Conservation (phyloP, 2,113 vertebrate species). For the Sorex fumeus region DNA sequence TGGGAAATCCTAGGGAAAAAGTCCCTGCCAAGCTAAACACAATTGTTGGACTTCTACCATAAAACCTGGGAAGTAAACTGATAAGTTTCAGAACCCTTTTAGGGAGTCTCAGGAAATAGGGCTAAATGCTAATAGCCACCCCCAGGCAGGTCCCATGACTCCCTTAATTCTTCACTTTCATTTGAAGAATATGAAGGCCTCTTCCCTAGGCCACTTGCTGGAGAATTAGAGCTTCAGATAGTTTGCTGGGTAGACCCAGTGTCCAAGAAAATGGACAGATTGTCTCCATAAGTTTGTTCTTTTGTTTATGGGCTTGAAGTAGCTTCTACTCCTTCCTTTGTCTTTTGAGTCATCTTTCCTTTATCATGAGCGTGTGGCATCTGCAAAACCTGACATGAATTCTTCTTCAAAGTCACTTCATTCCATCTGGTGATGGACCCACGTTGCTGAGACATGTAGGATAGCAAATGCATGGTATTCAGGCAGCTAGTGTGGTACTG, state of each 20-base stretch:
- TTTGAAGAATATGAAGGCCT: neutral
- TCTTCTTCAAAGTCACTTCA: neutral
- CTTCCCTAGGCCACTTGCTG: neutral
- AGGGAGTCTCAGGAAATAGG: neutral
- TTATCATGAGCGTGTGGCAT: neutral
- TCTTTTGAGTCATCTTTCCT: neutral
- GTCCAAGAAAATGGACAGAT: neutral
- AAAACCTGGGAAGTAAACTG: neutral
- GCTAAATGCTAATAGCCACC: neutral
- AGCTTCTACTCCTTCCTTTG: conserved; percentile 26
- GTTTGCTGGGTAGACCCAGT: neutral
- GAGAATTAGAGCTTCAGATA: neutral
- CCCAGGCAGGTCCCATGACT: neutral
- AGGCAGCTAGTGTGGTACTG: neutral
- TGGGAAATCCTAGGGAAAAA: neutral
- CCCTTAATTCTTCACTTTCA: neutral
- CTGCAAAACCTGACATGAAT: conserved; percentile 4
- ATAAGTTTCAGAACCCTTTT: neutral
- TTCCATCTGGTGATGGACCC: neutral
- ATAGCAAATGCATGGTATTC: neutral
- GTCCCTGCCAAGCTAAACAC: neutral
- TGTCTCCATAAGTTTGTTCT: conserved; percentile 27
- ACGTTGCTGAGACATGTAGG: conserved; percentile 2
- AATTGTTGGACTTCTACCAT: neutral
- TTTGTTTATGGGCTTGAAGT: neutral